Conservation (phyloP, 1,140 invertebrate species). For the Sitophilus oryzae region DNA sequence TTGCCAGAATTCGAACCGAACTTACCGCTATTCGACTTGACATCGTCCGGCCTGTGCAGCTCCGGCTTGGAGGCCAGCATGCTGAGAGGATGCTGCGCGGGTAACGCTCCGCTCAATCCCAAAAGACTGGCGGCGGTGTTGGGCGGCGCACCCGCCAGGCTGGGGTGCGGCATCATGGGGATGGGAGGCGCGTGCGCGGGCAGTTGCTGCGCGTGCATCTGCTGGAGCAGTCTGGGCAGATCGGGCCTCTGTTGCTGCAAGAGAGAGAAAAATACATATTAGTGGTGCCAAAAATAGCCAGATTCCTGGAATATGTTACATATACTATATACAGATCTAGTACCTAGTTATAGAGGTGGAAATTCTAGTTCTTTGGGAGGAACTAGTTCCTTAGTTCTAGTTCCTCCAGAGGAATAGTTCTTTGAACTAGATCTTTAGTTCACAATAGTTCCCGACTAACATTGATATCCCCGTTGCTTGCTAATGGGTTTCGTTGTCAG, state of each 20-base stretch:
- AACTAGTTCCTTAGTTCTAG: too few species aligned
- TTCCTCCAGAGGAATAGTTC: too few species aligned
- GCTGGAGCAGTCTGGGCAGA: conserved; percentile 69
- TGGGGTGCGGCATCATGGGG: conserved; percentile 68
- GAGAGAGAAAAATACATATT: conserved; percentile 29
- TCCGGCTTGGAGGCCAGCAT: conserved; percentile 67
- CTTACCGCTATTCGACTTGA: conserved; percentile 64
- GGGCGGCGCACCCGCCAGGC: conserved; percentile 60
- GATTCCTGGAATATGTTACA: too few species aligned
- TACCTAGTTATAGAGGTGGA: too few species aligned
- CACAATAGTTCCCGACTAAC: too few species aligned
- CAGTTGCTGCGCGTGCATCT: conserved; percentile 87
- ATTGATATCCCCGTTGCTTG: too few species aligned
- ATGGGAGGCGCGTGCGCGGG: conserved; percentile 68
- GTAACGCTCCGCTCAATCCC: conserved; percentile 49
- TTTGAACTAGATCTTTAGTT: too few species aligned
- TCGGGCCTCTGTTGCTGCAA: conserved; percentile 74
- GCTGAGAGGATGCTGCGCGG: conserved; percentile 61
- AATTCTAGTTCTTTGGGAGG: too few species aligned
- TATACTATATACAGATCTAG: too few species aligned
- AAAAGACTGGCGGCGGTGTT: conserved; percentile 51
- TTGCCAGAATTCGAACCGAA: too few species aligned
- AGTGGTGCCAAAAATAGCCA: too few species aligned
- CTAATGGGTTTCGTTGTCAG: too few species aligned
- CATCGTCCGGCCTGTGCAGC: conserved; percentile 58